These are phyloP conservation scores for Pongo pygmaeus DNA, from an alignment of 2,113 vertebrate species.

Conservation along the genomic window DNA sequence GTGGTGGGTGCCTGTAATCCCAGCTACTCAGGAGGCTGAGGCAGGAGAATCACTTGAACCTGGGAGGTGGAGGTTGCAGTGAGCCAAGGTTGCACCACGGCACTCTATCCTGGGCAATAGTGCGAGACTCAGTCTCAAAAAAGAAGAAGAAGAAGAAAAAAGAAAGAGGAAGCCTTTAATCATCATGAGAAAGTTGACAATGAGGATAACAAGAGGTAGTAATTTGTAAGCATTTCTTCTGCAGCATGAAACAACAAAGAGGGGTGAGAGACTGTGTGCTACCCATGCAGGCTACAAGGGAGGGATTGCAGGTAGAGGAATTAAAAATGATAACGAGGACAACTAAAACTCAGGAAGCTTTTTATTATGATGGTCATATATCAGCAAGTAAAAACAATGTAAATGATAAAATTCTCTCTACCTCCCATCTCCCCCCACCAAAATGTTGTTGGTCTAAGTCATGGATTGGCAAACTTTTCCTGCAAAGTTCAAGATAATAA, in stretches of 20 bases:
- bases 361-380: neutral
- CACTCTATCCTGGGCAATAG: no score
- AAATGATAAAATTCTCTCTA: neutral
- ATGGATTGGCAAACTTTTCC: neutral
- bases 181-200: neutral
- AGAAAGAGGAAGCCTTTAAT: neutral
- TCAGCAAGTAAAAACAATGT: neutral
- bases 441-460: neutral
- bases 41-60: no score
- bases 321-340: neutral
- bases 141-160: no score
- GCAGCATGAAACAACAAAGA: neutral
- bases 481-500: neutral
- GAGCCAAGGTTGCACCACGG: no score
- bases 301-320: neutral
- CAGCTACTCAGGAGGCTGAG: no score
- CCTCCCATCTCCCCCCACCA: neutral
- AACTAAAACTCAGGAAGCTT: neutral
- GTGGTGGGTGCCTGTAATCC: no score
- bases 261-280: neutral
- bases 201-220: neutral
- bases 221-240: neutral
- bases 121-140: no score
- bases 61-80: no score
- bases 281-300: neutral